Percentiles rank a stretch among this genome's conserved stretches.
These are phyloP conservation scores for Limnodromus scolopaceus DNA, from an alignment of 2,797 vertebrate genomes.

Conservation along the genomic window DNA sequence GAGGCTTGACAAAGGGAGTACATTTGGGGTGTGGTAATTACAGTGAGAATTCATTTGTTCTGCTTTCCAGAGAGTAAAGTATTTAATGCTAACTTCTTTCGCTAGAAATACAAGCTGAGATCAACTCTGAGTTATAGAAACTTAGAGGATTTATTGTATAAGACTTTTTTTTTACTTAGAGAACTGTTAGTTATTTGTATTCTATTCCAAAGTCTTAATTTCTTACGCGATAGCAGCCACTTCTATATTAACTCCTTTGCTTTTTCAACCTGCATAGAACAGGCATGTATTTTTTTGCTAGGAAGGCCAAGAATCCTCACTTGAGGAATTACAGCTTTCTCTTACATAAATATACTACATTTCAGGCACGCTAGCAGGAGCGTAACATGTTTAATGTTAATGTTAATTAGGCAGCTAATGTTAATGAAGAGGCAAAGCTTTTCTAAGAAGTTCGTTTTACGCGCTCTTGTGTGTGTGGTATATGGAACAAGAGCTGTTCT, in stretches of 20 bases:
- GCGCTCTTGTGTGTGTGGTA: fast-evolving
- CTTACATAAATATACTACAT: not conserved
- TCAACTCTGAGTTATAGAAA: not conserved
- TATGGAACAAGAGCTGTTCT: not conserved
- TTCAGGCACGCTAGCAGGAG: not conserved
- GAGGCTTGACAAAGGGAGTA: not conserved
- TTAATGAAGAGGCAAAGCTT: not conserved
- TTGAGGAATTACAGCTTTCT: not conserved
- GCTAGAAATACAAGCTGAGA: not conserved
- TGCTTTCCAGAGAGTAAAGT: not conserved
- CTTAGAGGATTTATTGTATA: not conserved
- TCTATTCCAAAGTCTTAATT: not conserved
- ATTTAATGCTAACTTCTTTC: not conserved
- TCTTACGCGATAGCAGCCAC: not conserved
- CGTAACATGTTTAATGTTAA: not conserved
- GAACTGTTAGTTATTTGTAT: not conserved
- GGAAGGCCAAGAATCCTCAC: not conserved
- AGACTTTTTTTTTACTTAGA: not conserved
- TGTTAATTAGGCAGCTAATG: not conserved
- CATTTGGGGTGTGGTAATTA: not conserved
- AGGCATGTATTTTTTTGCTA: not conserved
- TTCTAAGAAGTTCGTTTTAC: not conserved
- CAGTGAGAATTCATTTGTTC: not conserved
- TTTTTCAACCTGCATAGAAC: not conserved
- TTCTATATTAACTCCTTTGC: not conserved